These are phyloP conservation scores for Meiosimyza platycephala DNA, from an alignment of 2,888 invertebrate genomes.

Conservation along the genomic window DNA sequence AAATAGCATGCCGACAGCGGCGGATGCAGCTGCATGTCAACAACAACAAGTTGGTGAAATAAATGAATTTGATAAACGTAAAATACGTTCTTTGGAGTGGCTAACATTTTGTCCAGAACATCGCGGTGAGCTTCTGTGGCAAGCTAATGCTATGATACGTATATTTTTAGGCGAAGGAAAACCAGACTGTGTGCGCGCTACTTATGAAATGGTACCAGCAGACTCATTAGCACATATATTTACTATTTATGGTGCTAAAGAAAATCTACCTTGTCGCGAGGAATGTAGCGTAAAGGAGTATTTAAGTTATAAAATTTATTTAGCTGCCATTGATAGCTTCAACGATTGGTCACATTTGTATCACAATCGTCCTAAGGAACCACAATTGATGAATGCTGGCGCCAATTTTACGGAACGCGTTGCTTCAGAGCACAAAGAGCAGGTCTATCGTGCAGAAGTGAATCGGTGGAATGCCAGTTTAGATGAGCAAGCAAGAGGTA, in stretches of 20 bases:
- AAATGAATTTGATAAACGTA: constrained; percentile 77
- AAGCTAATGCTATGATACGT: constrained; percentile 90
- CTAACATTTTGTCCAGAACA: constrained; percentile 83
- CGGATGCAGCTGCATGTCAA: constrained; percentile 49
- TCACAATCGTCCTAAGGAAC: constrained; percentile 81
- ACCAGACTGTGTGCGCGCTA: constrained; percentile 82
- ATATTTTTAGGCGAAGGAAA: constrained; percentile 85
- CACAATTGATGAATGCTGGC: constrained; percentile 71
- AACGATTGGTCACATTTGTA: constrained; percentile 89
- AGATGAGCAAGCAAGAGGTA: constrained; percentile 77
- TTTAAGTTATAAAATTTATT: constrained; percentile 87
- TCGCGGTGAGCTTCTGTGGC: constrained; percentile 82
- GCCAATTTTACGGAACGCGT: constrained; percentile 88
- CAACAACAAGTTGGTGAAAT: constrained; percentile 68
- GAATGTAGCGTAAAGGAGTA: constrained; percentile 78
- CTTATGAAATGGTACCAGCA: constrained; percentile 78
- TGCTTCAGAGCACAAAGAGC: constrained; percentile 85
- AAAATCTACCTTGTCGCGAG: constrained; percentile 68
- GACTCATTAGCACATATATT: constrained; percentile 73
- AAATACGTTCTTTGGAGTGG: constrained; percentile 88
- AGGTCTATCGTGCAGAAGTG: constrained; percentile 82
- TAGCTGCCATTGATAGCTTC: constrained; percentile 89
- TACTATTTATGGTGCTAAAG: constrained; percentile 66
- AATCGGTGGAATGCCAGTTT: constrained; percentile 80
- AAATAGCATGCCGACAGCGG: constrained; percentile 59